Conservation (phyloP, 2,888 invertebrate genomes). For the Fragum whitleyi region DNA sequence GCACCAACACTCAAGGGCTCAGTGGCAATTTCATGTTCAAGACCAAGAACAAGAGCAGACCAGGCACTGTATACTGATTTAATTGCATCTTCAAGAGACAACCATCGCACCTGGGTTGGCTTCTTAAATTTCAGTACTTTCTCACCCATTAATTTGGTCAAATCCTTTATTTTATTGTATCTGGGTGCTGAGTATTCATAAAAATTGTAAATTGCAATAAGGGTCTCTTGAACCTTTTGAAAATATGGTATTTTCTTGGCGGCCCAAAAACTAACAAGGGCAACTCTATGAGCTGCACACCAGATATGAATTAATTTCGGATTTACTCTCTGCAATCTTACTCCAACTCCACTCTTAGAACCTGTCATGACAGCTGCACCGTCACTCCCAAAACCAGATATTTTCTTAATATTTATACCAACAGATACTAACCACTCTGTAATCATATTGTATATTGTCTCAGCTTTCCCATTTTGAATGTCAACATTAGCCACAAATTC, state of each 20-base stretch:
- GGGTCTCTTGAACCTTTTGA: conserved; percentile 21
- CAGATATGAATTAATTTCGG: conserved; percentile 45
- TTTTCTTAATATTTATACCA: conserved; percentile 21
- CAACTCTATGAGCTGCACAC: conserved; percentile 43
- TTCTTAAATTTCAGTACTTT: conserved; percentile 48
- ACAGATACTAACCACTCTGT: conserved; percentile 33
- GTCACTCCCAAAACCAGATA: conserved; percentile 44
- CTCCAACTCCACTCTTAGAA: conserved; percentile 32
- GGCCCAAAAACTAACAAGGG: conserved; percentile 33
- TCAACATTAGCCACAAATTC: conserved; percentile 42
- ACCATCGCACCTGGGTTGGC: conserved; percentile 49
- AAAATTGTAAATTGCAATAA: conserved; percentile 37
- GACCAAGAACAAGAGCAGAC: conserved; percentile 35
- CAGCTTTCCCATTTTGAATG: conserved; percentile 40
- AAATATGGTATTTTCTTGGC: conserved; percentile 36
- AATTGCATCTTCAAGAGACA: conserved; percentile 46
- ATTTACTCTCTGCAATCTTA: conserved; percentile 32
- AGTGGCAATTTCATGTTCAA: conserved; percentile 47
- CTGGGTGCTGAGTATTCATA: conserved; percentile 53
- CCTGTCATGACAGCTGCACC: conserved; percentile 49
- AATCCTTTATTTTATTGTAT: conserved; percentile 45
- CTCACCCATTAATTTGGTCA: conserved; percentile 34
- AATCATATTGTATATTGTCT: conserved; percentile 41
- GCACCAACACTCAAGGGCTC: conserved; percentile 33
- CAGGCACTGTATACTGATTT: conserved; percentile 26